Base-by-base conservation (phyloP, 1,140 invertebrate species). In the Brachionus rotundiformis region DNA sequence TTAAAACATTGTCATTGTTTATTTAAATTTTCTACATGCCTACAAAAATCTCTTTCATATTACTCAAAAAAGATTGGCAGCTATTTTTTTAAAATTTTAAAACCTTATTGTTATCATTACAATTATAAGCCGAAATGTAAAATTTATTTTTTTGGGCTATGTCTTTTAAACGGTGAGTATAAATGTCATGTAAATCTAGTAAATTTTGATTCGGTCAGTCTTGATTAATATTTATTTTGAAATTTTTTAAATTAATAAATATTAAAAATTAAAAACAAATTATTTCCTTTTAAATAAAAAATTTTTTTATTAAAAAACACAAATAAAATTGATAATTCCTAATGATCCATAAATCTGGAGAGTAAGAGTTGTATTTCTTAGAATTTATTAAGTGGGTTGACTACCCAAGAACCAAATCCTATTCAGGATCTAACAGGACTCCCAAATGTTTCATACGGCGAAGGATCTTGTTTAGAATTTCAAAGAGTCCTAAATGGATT, bases 1-100 rank as follows among this genome's bases (percentile, higher is more conserved):
- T 44, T 73, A 73, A 73, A 73, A 23, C 36, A 73, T 73, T 73
- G 68, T 73, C 11, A 44, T 29, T 73, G 68, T 13, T 4, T 11
- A 23, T 4, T 11, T 0, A 73, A 41, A 44, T 73, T 73, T 73
- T 73, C n/a, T 44, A 27, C 36, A 44, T 73, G 68, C 13, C n/a
- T 73, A 3, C 41, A 41, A 0, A 73, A 73, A 47, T 73, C 68
- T 2, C 27, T 73, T 47, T 73, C 36, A 19, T n/a, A 11, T 13
- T 11, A n/a, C 19, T 23, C 68, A 10, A 44, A 44, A 73, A 27
- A 73, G 44, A 44, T 73, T 41, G 68, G 25, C 27, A 7, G 25
- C 10, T 73, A 11, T 47, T 44, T 44, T 41, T 73, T 73, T 23
- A 44, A 73, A 11, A 13, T 41, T n/a, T n/a, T 73, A 25, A 73